Evolutionary conservation across 2,113 vertebrate genomes (phyloP).

Genomic region (Nerophis ophidion): DNA sequence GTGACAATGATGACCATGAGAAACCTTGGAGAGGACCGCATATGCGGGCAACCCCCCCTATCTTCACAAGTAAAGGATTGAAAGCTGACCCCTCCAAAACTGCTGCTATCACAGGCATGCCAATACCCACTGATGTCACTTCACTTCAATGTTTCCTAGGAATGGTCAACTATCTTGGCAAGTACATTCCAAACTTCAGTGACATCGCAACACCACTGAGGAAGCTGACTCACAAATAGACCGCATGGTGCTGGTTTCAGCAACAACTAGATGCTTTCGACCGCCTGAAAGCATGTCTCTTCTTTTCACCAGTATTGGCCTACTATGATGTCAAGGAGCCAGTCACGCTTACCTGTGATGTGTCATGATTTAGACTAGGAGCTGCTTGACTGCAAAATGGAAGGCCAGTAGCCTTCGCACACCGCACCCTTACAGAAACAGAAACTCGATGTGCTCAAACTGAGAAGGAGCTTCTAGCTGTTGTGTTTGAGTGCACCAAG

Average conservation of each 20-base stretch:
- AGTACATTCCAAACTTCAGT: slow-evolving; percentile 6
- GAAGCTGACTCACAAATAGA: background rate
- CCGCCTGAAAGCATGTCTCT: background rate
- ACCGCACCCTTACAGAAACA: too few species aligned
- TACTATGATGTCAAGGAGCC: background rate
- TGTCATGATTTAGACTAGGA: slow-evolving; percentile 1
- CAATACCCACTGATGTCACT: background rate
- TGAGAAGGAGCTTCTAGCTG: too few species aligned
- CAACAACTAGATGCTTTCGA: background rate
- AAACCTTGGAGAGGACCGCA: too few species aligned
- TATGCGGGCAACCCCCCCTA: too few species aligned
- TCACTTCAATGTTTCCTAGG: slow-evolving; percentile 10
- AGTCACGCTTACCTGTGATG: background rate
- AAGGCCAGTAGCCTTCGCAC: too few species aligned
- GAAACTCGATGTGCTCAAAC: too few species aligned
- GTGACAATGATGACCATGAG: too few species aligned
- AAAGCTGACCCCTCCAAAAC: slow-evolving; percentile 7
- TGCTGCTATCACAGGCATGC: background rate
- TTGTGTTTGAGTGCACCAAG: too few species aligned
- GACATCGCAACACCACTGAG: background rate
- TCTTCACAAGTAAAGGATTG: background rate
- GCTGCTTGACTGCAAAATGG: background rate
- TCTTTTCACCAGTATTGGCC: background rate
- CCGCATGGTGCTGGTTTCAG: background rate
- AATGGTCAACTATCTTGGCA: slow-evolving; percentile 12